Evolutionary conservation across 1,140 invertebrate genomes (phyloP).

Genomic region (Octopus sinensis): DNA sequence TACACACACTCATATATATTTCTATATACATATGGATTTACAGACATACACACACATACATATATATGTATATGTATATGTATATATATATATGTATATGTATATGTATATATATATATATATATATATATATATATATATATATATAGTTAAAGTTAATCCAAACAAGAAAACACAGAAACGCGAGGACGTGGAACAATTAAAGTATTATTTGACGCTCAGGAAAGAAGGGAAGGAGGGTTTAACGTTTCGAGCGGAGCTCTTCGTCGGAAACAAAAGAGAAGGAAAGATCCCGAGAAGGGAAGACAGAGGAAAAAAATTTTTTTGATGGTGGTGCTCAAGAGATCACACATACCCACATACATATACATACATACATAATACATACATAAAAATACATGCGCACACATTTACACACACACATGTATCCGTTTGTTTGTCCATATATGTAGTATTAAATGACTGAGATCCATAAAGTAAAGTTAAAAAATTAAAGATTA

Average conservation of each 20-base stretch:
- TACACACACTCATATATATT: not conserved
- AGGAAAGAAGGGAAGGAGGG: too few species aligned
- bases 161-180: too few species aligned
- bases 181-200: too few species aligned
- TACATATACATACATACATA: not conserved
- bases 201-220: too few species aligned
- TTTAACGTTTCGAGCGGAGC: too few species aligned
- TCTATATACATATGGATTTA: not conserved
- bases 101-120: not conserved
- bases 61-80: not conserved
- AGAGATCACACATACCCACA: not conserved
- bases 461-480: too few species aligned
- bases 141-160: too few species aligned
- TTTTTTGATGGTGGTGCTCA: too few species aligned
- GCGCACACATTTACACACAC: not conserved
- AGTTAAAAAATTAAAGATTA: too few species aligned
- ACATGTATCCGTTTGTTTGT: not conserved
- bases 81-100: slow-evolving; percentile 1
- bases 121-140: not conserved
- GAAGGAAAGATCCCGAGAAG: too few species aligned
- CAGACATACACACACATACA: not conserved
- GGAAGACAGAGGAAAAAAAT: too few species aligned
- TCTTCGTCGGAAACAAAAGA: too few species aligned
- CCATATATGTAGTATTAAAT: not conserved
- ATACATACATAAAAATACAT: not conserved